Evolutionary conservation across 2,888 invertebrate species (phyloP), one percentile per base, ranked within the genome.

Genomic region (Phengaris alcon): DNA sequence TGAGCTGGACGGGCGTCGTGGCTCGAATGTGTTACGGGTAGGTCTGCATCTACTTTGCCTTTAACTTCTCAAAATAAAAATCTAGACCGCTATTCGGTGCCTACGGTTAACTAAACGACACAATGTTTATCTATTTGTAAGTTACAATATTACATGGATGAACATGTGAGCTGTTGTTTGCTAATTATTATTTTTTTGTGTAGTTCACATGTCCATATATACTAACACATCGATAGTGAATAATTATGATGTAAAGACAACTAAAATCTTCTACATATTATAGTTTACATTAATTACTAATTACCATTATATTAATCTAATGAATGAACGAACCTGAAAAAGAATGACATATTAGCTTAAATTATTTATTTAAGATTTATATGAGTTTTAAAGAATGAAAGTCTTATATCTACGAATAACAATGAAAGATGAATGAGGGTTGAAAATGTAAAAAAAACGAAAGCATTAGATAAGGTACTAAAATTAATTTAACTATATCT

Each of bases 71-170:
- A 88, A 89, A 88, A 82, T 85, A 88, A 87, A 87, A 83, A 78
- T 78, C 89, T 90, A 91, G 76, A 82, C 91, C 92, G 91, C 92
- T 93, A 93, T 22, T 83, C 91, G 91, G 91, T 82, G 77, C 87
- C 87, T 87, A 80, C 82, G 83, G 82, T 84, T 84, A 83, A 86
- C 88, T 92, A 91, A 85, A 79, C 85, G 87, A 88, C 86, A 89
- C 83, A 87, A 81, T 82, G 81, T 86, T 86, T 83, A 78, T 82
- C 80, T 83, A 82, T 83, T 85, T 80, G 82, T 87, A 87, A 75
- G 73, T 64, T 64, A 64, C 64, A 44, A 10, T 52, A 52, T 48
- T 48, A 48, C 35, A 64, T 35, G 13, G 15, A 64, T 64, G 64
- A 12, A 64, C 64, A 13, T 64, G 64, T 22, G 64, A 64, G 15